Evolutionary conservation across 1,140 invertebrate genomes (phyloP).

Genomic region (Drosophila carrolli): DNA sequence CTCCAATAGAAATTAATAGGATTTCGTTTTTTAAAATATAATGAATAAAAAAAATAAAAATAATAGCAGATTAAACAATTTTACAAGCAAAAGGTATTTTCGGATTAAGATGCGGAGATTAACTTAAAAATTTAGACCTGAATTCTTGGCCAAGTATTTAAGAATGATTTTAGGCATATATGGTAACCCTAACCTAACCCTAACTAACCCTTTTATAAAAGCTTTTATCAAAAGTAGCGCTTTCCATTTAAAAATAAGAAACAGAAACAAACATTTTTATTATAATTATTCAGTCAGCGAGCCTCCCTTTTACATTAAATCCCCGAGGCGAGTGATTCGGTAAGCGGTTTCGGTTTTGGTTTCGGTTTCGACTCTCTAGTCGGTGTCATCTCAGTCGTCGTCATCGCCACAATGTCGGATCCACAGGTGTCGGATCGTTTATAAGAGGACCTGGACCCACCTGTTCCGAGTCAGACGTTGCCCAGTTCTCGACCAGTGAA

Average conservation of each 20-base stretch:
- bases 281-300: constrained; percentile 25
- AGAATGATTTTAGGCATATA: too few relatives aligned
- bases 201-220: too few relatives aligned
- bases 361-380: not conserved
- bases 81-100: too few relatives aligned
- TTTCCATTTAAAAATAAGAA: not conserved
- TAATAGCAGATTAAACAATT: not conserved
- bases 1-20: too few relatives aligned
- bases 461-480: constrained; percentile 65
- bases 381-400: constrained; percentile 8
- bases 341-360: not conserved
- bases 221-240: not conserved
- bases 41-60: too few relatives aligned
- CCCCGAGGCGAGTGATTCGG: constrained; percentile 9
- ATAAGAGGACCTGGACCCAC: constrained; percentile 69
- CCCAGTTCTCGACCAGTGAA: constrained; percentile 49
- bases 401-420: constrained; percentile 11
- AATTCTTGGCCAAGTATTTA: too few relatives aligned
- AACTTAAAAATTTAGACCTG: too few relatives aligned
- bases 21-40: too few relatives aligned
- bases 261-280: constrained; percentile 13
- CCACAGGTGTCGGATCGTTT: constrained; percentile 42
- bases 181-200: too few relatives aligned
- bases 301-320: constrained; percentile 14
- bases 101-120: too few relatives aligned